Conservation (phyloP, 2,113 vertebrate genomes). For the Mesembrinibis cayennensis region DNA sequence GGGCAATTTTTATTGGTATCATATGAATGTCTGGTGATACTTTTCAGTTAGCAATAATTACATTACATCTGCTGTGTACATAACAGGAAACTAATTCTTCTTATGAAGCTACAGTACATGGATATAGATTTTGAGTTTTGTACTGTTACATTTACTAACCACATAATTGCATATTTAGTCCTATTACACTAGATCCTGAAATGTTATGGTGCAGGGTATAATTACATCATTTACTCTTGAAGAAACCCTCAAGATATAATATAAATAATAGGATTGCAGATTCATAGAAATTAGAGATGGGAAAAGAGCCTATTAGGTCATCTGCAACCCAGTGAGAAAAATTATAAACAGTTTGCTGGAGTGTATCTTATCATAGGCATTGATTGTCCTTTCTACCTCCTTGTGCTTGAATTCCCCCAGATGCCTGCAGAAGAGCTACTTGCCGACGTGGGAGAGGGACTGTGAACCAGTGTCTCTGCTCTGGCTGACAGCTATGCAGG, state of each 20-base stretch:
- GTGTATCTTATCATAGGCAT: conserved; percentile 1
- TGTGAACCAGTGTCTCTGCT: not conserved
- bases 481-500: not conserved
- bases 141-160: conserved; percentile 8
- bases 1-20: conserved; percentile 8
- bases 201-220: conserved; percentile 23
- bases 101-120: not conserved
- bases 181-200: conserved; percentile 1
- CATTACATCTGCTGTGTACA: conserved; percentile 58
- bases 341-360: conserved; percentile 31
- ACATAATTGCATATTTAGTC: conserved; percentile 39
- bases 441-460: not conserved
- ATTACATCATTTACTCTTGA: conserved; percentile 52
- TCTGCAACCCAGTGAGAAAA: conserved; percentile 26
- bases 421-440: not conserved
- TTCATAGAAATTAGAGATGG: conserved; percentile 63
- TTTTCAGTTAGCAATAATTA: conserved; percentile 52
- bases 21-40: not conserved
- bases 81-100: conserved; percentile 17
- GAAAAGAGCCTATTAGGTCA: conserved; percentile 62
- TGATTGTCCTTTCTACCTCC: conserved; percentile 11
- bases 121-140: conserved; percentile 16
- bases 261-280: conserved; percentile 62
- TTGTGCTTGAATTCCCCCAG: not conserved
- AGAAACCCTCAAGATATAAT: conserved; percentile 59